Percentiles rank a stretch among this genome's conserved stretches.
phyloP scores from a whole-genome alignment of 2,113 vertebrate genomes.

The Neodon shergylaensis region DNA sequence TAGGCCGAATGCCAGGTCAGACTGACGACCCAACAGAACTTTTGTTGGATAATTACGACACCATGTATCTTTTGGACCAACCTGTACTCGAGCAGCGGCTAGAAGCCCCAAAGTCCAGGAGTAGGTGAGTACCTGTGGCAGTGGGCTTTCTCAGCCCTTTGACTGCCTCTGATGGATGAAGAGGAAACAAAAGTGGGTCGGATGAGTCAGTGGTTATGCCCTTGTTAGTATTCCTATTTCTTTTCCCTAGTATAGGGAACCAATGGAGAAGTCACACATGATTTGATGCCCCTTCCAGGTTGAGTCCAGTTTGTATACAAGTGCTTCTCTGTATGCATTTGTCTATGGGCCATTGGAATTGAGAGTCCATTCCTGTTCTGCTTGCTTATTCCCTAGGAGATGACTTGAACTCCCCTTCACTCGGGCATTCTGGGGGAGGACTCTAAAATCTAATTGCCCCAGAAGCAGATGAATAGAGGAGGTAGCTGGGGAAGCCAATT shows the following conservation, averaged over 20 bases:
- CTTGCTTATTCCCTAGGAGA: slow-evolving; percentile 8
- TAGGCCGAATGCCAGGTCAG: slow-evolving; percentile 94
- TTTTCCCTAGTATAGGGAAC: neutral
- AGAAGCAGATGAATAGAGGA: slow-evolving; percentile 26
- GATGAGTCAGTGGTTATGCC: neutral
- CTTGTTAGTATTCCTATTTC: neutral
- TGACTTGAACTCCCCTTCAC: slow-evolving; percentile 7
- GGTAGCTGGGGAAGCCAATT: slow-evolving; percentile 36
- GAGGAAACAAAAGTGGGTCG: neutral
- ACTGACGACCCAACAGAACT: slow-evolving; percentile 93
- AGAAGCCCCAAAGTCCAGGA: slow-evolving; percentile 57
- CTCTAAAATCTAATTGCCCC: neutral
- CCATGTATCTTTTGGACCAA: slow-evolving; percentile 94
- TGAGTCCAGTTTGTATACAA: neutral
- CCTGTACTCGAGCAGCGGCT: slow-evolving; percentile 83
- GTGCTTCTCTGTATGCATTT: neutral
- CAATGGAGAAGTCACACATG: neutral
- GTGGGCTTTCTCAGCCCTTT: slow-evolving; percentile 41
- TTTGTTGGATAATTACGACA: slow-evolving; percentile 90
- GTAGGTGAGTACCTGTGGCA: slow-evolving; percentile 62
- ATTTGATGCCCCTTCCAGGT: neutral
- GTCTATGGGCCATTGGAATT: slow-evolving; percentile 37
- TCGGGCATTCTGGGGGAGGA: slow-evolving; percentile 29
- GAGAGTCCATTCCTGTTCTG: neutral
- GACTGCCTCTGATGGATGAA: neutral